Base-by-base conservation (phyloP, 2,888 invertebrate species). In the Pinctada fucata region DNA sequence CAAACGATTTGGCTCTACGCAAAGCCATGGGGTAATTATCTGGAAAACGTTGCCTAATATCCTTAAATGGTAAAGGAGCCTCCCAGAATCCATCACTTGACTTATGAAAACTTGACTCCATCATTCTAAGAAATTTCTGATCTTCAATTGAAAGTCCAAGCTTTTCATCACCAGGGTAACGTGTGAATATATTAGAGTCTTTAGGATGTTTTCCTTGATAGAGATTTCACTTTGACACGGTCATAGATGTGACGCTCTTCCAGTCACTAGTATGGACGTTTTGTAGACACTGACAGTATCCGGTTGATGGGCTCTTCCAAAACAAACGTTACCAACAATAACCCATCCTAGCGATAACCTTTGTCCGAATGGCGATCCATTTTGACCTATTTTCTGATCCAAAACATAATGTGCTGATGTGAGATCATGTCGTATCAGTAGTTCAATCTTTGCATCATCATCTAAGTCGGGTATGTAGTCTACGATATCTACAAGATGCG, bases 21-120 rank as follows among this genome's bases (percentile, higher is more conserved):
- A 58, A 58, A 13, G 58, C 58, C 58, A 58, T 58, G 31, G 31
- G 31, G 31, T 10, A 58, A 58, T 58, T 58, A 58, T 58, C 58
- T 58, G 58, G 58, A 58, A 58, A 13, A 58, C 8, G 58, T 58
- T 58, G 58, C 13, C 13, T 58, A 58, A 1, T 58, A 13, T 58
- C 58, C 13, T 58, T 58, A 58, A 58, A 58, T 58, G 58, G 58
- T 58, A 72, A 72, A 31, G 67, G 67, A 10, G 16, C 67, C 31
- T 67, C 67, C 67, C 67, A 67, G 45, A 67, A 67, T 67, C 67
- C 67, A 16, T 67, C 67, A 10, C 67, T 67, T 16, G 67, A 67
- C 45, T 45, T 67, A 67, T 67, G 67, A n/a, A 67, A 31, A 31
- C 67, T 67, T 31, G 67, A n/a, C 67, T 67, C 67, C 67, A 67